Evolutionary conservation across 2,797 vertebrate genomes (phyloP), one percentile per base, ranked within the genome.

Genomic region (Thamnophis elegans): DNA sequence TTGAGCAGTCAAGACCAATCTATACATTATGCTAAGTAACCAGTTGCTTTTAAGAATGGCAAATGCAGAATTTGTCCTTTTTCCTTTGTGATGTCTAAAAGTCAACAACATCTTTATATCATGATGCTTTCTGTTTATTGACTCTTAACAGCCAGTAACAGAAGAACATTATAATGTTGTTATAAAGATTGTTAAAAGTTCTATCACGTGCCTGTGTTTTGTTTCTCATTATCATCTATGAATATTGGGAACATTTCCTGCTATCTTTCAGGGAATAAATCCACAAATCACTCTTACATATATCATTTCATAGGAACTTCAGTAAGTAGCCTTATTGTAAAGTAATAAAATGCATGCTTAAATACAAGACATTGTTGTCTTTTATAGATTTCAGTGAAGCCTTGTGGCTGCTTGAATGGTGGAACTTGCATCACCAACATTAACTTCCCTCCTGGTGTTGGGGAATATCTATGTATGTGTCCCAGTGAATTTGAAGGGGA

Each of bases 381-480:
- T 93, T 51, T 92, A 25, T 95, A 99, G 98, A 95, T 98, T 54
- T 90, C 89, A 2, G 98, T 98, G 94, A 97, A 97, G 89, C 97
- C 95, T 0, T 99, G 98, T 78, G 96, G 97, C 28, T 99, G 98
- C 94, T 95, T 95, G 89, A 97, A 95, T 0, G 97, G 98, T 20
- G 98, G 98, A 1, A 96, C 96, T 0, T 98, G 95, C 92, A 97
- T 98, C 94, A 98, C 98, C 0, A 97, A 98, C 14, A 96, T 98
- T 13, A 96, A 97, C 85, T 97, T 98, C 95, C 98, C 98, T 0
- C 97, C 98, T 0, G 98, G 98, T 92, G 97, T 98, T 1, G 98
- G 98, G 51, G 97, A 96, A 96, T 98, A 98, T 95, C 96, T 98
- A 92, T 99, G 98, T 22, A 92, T 97, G 9, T 98, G 98, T 93